Conservation (phyloP, 2,888 invertebrate genomes). For the Onthophagus sagittarius region DNA sequence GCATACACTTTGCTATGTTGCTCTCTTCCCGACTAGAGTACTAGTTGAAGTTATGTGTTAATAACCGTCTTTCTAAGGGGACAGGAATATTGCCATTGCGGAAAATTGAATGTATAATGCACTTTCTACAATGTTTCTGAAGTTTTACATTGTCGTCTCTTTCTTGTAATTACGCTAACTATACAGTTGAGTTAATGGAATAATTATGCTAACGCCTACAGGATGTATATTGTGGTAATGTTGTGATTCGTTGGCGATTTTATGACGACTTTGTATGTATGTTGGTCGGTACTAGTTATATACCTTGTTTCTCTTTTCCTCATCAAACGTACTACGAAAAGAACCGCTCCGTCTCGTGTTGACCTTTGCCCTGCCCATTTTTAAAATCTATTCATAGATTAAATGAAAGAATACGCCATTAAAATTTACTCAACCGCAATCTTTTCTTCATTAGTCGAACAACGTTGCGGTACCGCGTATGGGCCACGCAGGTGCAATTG, state of each 20-base stretch:
- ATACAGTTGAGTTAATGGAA: background rate
- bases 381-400: background rate
- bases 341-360: too few relatives aligned
- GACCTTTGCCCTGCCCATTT: background rate
- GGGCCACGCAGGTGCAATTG: background rate
- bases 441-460: background rate
- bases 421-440: background rate
- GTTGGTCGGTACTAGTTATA: background rate
- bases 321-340: background rate
- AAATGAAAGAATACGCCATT: conserved; percentile 8
- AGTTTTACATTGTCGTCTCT: background rate
- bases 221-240: background rate
- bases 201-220: background rate
- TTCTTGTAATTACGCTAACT: background rate
- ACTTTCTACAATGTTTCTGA: background rate
- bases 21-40: background rate
- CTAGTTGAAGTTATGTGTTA: background rate
- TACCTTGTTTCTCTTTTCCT: background rate
- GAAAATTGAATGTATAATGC: background rate
- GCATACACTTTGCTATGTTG: background rate
- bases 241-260: background rate
- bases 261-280: background rate
- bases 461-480: background rate
- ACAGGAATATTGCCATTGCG: background rate
- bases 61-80: background rate